These are phyloP conservation scores for Stratiolaelaps scimitus DNA, from an alignment of 1,140 invertebrate genomes.

Conservation along the genomic window DNA sequence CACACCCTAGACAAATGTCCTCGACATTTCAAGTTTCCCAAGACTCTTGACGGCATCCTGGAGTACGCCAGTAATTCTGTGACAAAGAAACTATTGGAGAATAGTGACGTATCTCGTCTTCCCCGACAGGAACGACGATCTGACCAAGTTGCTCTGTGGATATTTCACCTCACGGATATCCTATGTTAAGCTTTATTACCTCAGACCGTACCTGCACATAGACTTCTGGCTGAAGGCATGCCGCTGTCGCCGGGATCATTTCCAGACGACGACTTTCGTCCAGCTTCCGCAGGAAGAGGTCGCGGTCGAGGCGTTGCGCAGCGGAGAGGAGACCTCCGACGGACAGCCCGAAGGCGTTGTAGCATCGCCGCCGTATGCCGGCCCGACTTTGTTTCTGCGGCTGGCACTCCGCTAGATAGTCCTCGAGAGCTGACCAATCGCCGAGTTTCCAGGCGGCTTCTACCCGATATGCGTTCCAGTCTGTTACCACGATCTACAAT, in stretches of 20 bases:
- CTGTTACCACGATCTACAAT: neutral
- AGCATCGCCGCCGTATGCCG: too few species aligned
- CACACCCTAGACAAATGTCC: too few species aligned
- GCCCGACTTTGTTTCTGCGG: neutral
- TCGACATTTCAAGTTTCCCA: too few species aligned
- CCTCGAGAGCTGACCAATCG: conserved; percentile 61
- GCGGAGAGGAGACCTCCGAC: conserved; percentile 50
- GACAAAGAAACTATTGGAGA: too few species aligned
- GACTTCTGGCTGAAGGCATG: conserved; percentile 19
- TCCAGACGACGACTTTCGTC: conserved; percentile 35
- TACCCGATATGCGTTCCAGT: conserved; percentile 46
- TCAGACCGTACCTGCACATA: conserved; percentile 22
- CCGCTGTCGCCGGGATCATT: conserved; percentile 20
- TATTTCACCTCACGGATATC: too few species aligned
- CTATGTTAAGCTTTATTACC: too few species aligned
- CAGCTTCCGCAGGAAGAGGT: conserved; percentile 43
- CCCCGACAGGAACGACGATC: too few species aligned
- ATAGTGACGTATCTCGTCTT: too few species aligned
- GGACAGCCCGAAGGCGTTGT: neutral
- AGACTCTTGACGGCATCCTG: too few species aligned
- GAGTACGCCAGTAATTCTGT: too few species aligned
- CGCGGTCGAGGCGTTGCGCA: conserved; percentile 42
- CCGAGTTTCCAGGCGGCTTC: conserved; percentile 78
- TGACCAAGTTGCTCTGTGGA: too few species aligned
- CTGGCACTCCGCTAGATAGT: conserved; percentile 42